Evolutionary conservation across 2,888 invertebrate genomes (phyloP), one percentile per base, ranked within the genome.

Genomic region (Troilus luridus): DNA sequence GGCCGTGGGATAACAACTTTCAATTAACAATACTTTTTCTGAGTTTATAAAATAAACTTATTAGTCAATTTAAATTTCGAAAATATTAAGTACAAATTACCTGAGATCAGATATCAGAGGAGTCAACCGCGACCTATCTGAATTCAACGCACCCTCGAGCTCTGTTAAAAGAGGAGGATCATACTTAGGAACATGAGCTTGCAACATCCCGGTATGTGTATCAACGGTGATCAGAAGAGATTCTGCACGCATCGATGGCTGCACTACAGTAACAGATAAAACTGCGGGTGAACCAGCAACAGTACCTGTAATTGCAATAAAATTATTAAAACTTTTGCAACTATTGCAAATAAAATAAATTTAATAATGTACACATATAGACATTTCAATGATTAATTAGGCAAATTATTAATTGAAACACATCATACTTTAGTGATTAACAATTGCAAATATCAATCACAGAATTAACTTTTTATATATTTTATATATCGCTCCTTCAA

Each of bases 201-300:
- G 97, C 93, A 98, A 95, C 94, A 97, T 97, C 0, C 99, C 99
- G 12, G 98, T 98, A 94, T 98, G 98, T 62, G 98, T 98, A 94
- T 99, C 98, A 90, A 99, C 98, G 58, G 98, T 97, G 91, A 99
- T 97, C 91, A 98, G 95, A 92, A 99, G 95, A 94, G 98, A 97
- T 94, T 99, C 99, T 0, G 98, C 98, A 92, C 98, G 95, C 93
- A 98, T 95, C 94, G 98, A 98, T 56, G 98, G 98, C 93, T 97
- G 96, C 90, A 99, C 95, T 92, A 98, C 96, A 2, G 98, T 98
- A 91, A 98, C 97, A 58, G 98, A 98, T 92, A 99, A 95, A 93
- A 98, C 98, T 91, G 98, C 98, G 60, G 99, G 99, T 92, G 98
- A 98, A 59, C 99, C 99, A 94, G 97, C 96, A 93, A 99, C 95